Evolutionary conservation across 2,888 invertebrate species (phyloP).

Genomic region (Petrolisthes cinctipes): DNA sequence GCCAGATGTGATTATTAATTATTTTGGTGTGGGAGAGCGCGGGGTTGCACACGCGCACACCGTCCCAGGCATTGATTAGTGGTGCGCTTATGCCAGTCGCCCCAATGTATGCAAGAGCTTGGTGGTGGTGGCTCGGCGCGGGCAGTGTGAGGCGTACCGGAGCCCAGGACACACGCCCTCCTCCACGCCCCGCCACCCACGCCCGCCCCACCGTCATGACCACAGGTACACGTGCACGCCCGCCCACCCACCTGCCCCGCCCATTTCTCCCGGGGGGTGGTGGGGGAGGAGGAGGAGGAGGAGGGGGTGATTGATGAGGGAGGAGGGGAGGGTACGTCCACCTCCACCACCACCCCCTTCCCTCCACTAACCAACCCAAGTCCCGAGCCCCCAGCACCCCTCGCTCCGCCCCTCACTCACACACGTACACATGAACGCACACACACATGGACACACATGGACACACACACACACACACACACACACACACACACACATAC

Average conservation of each 20-base stretch:
- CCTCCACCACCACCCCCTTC: constrained; percentile 12
- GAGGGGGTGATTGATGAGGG: constrained; percentile 2
- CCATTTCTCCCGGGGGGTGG: constrained; percentile 7
- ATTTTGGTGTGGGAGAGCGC: constrained; percentile 55
- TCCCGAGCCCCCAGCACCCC: neutral
- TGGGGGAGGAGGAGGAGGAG: neutral
- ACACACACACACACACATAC: too few relatives aligned
- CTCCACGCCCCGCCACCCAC: constrained; percentile 51
- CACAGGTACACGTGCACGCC: constrained; percentile 59
- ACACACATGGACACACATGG: neutral
- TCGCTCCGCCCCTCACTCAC: neutral
- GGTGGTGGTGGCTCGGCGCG: constrained; percentile 47
- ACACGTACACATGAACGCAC: neutral
- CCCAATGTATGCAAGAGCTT: constrained; percentile 61
- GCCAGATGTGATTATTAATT: constrained; percentile 60
- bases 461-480: neutral
- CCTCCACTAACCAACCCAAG: constrained; percentile 5
- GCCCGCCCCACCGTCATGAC: constrained; percentile 57
- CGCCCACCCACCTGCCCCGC: constrained; percentile 20
- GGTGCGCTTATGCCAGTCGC: constrained; percentile 62
- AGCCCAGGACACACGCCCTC: constrained; percentile 51
- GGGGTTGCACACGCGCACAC: constrained; percentile 57
- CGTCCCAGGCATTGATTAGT: constrained; percentile 58
- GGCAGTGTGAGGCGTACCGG: constrained; percentile 56
- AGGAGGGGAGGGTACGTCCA: neutral